Percentiles rank a stretch among this genome's conserved stretches.
Conservation (phyloP, 2,888 invertebrate species). For the Pogonocherus hispidulus region DNA sequence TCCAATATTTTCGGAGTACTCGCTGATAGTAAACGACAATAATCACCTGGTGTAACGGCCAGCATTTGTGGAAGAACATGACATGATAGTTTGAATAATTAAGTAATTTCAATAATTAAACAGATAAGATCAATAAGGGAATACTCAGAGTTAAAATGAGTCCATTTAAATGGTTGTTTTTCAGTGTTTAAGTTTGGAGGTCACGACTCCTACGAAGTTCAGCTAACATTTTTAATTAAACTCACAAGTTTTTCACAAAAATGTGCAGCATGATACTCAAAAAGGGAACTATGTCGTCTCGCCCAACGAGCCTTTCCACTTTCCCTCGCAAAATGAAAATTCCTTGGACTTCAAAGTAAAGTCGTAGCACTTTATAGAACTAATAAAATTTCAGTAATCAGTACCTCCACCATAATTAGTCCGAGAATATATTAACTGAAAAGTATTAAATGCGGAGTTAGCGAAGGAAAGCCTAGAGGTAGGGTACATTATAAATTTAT, state of each 20-base stretch:
- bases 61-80: no score
- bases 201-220: no score
- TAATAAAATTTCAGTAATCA: constrained; percentile 25
- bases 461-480: constrained; percentile 18
- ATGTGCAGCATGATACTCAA: neutral
- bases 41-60: no score
- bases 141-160: no score
- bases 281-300: neutral
- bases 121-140: no score
- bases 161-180: no score
- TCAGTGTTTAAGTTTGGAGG: no score
- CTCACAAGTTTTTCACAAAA: neutral
- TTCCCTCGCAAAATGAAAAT: neutral
- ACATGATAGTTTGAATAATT: no score
- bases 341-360: constrained; percentile 10
- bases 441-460: constrained; percentile 38
- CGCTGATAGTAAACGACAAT: no score
- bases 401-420: constrained; percentile 22
- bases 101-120: no score
- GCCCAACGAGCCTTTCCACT: neutral
- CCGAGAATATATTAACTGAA: constrained; percentile 19
- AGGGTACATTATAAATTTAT: constrained; percentile 58
- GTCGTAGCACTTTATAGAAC: neutral
- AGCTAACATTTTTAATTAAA: no score
- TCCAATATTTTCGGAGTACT: no score